These are phyloP conservation scores for Octodonta nipae DNA, from an alignment of 2,888 invertebrate genomes.

Conservation along the genomic window DNA sequence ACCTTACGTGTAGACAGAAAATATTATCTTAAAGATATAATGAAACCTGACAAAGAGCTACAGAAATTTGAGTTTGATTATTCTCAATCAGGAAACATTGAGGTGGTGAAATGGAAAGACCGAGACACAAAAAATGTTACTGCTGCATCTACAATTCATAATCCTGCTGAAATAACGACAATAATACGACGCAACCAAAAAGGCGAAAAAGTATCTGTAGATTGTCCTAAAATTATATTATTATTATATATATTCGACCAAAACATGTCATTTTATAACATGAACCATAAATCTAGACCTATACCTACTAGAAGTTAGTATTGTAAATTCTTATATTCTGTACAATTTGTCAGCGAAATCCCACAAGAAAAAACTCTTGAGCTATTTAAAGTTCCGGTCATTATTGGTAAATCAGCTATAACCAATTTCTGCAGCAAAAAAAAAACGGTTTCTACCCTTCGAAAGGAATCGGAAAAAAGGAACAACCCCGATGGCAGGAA, in stretches of 20 bases:
- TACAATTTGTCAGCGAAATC: not conserved
- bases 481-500: no score
- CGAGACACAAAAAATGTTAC: slow-evolving; percentile 7
- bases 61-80: slow-evolving; percentile 7
- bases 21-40: slow-evolving; percentile 3
- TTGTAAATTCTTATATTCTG: slow-evolving; percentile 1
- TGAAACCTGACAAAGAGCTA: slow-evolving; percentile 6
- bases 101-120: slow-evolving; percentile 9
- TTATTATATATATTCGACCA: slow-evolving; percentile 3
- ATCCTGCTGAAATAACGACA: not conserved
- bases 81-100: slow-evolving; percentile 7
- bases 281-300: no score
- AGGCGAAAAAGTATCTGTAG: slow-evolving; percentile 5
- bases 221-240: slow-evolving; percentile 6
- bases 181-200: slow-evolving; percentile 4
- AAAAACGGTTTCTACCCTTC: not conserved
- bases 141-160: slow-evolving; percentile 8
- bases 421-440: slow-evolving; percentile 1
- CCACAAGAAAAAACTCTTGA: not conserved
- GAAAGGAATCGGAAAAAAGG: not conserved
- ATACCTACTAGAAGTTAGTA: slow-evolving; percentile 3
- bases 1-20: no score
- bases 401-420: not conserved
- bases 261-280: no score
- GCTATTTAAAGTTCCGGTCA: not conserved